Conservation (phyloP, 2,797 vertebrate species). For the Scolopax rusticola region DNA sequence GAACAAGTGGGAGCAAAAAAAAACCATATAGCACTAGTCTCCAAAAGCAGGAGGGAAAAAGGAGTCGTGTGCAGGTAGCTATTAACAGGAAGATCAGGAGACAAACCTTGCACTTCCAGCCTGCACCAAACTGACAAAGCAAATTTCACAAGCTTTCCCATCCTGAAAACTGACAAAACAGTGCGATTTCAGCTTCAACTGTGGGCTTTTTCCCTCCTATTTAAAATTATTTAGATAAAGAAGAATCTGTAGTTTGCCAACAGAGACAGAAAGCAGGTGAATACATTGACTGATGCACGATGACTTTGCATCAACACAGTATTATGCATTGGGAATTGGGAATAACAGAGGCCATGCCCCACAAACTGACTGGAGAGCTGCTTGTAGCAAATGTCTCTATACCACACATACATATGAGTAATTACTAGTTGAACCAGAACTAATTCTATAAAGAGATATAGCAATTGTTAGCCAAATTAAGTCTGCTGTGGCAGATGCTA, state of each 20-base stretch:
- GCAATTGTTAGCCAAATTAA: conserved; percentile 56
- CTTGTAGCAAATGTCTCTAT: neutral
- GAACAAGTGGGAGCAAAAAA: neutral
- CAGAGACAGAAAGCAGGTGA: neutral
- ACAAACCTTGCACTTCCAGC: neutral
- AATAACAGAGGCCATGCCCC: neutral
- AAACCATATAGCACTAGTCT: neutral
- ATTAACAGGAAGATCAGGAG: neutral
- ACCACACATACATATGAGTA: conserved; percentile 11
- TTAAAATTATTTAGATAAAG: neutral
- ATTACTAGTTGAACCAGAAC: conserved; percentile 63
- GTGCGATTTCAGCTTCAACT: neutral
- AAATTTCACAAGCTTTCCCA: neutral
- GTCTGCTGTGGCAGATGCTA: conserved; percentile 50
- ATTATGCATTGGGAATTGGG: neutral
- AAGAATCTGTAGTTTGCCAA: neutral
- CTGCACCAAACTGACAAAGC: neutral
- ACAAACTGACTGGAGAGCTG: neutral
- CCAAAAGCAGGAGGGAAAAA: neutral
- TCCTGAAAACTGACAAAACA: neutral
- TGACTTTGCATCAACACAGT: neutral
- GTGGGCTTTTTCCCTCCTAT: neutral
- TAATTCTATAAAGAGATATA: conserved; percentile 53
- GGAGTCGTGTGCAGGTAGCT: neutral
- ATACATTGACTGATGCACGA: neutral